Base-by-base conservation (phyloP, 1,140 invertebrate genomes). In the Ctenoplectra terminalis region DNA sequence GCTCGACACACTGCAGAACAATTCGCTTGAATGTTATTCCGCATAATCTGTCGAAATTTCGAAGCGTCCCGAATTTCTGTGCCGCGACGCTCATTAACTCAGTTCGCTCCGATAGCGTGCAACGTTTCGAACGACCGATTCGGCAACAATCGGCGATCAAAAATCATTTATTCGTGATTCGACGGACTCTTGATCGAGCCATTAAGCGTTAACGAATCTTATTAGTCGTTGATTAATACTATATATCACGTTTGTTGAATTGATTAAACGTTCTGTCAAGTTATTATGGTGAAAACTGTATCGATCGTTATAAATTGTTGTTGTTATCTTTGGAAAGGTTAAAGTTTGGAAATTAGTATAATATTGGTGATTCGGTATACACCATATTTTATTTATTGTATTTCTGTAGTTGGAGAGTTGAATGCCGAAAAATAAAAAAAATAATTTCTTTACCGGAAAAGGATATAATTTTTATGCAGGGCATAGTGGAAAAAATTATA, bases 211-310 rank as follows among this genome's bases (percentile, higher is more conserved):
- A 34, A 54, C 31, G 43, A 79, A 43, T 29, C 40, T 31, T 69
- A 56, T 52, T 67, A 26, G n/a, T 66, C n/a, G 34, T 29, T 78
- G 43, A 78, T 78, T 78, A 69, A 78, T 48, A 23, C 34, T 48
- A 17, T 40, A 17, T 20, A 61, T 23, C 20, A 31, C 2, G 34
- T 37, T 60, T 60, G 56, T 9, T 17, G 15, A 17, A 15, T 31
- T 5, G 5, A 7, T 43, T 43, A 4, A 48, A 40, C 9, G 15
- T 34, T n/a, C 8, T 15, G 37, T 5, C n/a, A n/a, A n/a, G n/a
- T n/a, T n/a, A n/a, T n/a, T n/a, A n/a, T n/a, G n/a, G n/a, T n/a
- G n/a, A n/a, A n/a, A n/a, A n/a, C n/a, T n/a, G n/a, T 37, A 17
- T 43, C 8, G 37, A 1, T 15, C 5, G 61, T 3, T 26, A n/a